These are phyloP conservation scores for Hypsopygia costalis DNA, from an alignment of 2,888 invertebrate genomes.

Conservation along the genomic window DNA sequence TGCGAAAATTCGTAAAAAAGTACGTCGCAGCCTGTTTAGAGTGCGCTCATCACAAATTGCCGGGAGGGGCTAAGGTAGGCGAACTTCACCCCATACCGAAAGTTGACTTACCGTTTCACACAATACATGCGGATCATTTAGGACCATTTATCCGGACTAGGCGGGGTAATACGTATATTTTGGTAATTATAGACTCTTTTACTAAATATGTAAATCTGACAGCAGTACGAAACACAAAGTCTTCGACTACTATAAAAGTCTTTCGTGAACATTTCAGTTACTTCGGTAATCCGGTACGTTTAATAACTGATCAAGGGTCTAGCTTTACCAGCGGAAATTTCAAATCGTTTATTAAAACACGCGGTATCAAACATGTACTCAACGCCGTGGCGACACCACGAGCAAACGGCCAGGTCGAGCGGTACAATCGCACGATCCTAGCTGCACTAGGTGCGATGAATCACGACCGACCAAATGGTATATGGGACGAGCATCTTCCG, in stretches of 20 bases:
- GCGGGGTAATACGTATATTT: slow-evolving; percentile 15
- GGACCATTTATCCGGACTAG: slow-evolving; percentile 20
- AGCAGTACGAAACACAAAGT: slow-evolving; percentile 19
- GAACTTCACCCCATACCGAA: slow-evolving; percentile 21
- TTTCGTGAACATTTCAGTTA: slow-evolving; percentile 17
- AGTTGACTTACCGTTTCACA: slow-evolving; percentile 19
- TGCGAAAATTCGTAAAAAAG: slow-evolving; percentile 10
- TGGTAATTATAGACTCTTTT: slow-evolving; percentile 20
- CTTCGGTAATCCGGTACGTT: slow-evolving; percentile 18
- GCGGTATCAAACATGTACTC: slow-evolving; percentile 16
- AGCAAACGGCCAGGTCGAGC: neutral
- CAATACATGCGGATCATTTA: slow-evolving; percentile 21
- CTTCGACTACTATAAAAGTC: slow-evolving; percentile 13
- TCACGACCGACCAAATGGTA: neutral
- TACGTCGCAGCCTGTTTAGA: neutral
- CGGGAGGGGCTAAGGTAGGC: slow-evolving; percentile 15
- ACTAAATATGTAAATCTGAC: slow-evolving; percentile 10
- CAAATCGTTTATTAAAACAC: slow-evolving; percentile 2
- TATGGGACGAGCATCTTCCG: slow-evolving; percentile 16
- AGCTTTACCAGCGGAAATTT: slow-evolving; percentile 18
- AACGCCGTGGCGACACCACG: slow-evolving; percentile 10
- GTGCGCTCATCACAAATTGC: slow-evolving; percentile 17
- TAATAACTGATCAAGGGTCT: slow-evolving; percentile 20
- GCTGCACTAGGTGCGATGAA: neutral
- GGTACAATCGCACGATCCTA: neutral